phyloP scores from a whole-genome alignment of 2,888 invertebrate species.

The Ptychoptera contaminata region DNA sequence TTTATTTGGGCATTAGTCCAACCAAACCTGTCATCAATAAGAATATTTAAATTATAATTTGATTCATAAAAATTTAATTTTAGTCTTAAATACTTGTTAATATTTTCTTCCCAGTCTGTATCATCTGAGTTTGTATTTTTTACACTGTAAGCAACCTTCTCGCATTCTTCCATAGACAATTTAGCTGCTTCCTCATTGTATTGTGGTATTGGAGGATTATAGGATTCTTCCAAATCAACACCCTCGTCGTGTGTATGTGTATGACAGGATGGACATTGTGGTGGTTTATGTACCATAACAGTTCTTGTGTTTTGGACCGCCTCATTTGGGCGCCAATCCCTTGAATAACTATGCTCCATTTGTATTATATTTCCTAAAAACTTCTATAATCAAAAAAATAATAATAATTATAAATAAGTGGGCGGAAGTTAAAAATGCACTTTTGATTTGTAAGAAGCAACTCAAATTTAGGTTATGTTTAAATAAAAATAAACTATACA shows the following conservation, averaged over 20 bases:
- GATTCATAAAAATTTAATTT: background rate
- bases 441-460: background rate
- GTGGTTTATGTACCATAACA: conserved; percentile 25
- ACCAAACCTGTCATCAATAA: conserved; percentile 26
- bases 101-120: conserved; percentile 52
- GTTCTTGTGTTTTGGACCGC: conserved; percentile 22
- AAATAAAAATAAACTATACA: background rate
- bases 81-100: conserved; percentile 37
- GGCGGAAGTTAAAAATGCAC: background rate
- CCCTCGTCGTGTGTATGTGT: conserved; percentile 24
- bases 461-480: background rate
- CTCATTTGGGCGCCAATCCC: conserved; percentile 37
- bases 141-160: conserved; percentile 43
- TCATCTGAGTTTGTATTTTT: conserved; percentile 36
- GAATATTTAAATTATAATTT: background rate
- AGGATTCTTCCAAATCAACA: conserved; percentile 33
- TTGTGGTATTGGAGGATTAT: conserved; percentile 30
- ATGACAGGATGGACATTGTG: conserved; percentile 29
- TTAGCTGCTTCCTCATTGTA: conserved; percentile 44
- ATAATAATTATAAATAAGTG: background rate
- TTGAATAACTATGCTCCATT: conserved; percentile 58
- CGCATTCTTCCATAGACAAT: conserved; percentile 55
- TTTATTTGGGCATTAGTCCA: conserved; percentile 51
- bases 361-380: conserved; percentile 29
- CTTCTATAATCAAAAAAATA: conserved; percentile 19